Evolutionary conservation across 2,113 vertebrate species (phyloP), one percentile per base, ranked within the genome.

Genomic region (Perognathus longimembris): DNA sequence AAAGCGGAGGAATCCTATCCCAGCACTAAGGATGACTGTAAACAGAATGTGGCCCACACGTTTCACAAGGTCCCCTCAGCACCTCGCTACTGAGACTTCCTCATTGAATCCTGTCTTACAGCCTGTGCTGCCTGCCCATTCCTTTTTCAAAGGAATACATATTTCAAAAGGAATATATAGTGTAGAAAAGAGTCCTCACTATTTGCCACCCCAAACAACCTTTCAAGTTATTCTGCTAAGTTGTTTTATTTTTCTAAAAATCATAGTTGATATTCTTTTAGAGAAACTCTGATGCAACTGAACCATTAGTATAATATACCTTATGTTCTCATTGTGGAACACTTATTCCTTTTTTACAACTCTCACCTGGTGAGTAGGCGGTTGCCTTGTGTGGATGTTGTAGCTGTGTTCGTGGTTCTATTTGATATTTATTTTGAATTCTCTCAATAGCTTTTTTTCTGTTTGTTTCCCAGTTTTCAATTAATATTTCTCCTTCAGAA

Each of bases 401-500:
- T 36, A 90, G 81, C 54, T 18, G 9, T 40, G 28, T 69, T 22
- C 64, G 80, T 80, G 42, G 5, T 73, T 94, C 74, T 70, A 61
- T 75, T 80, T 82, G 30, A 42, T 63, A n/a, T 24, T 81, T 74
- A 2, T 74, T 92, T 83, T 90, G 69, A 81, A 67, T 78, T 7
- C 12, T 42, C 45, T 87, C 71, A 18, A 63, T 67, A 28, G 7
- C 28, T 93, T 74, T 50, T n/a, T 34, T 67, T 21, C 11, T 90
- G 22, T 32, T 69, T 15, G 3, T 66, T 76, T 57, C 36, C 79
- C 30, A 59, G 54, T 79, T 95, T 89, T 86, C 42, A 84, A 87
- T 20, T 50, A 59, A 15, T 42, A 54, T 73, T 89, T 89, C 63
- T 93, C 17, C 59, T 71, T 90, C 26, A 76, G 67, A 94, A 90